phyloP scores from a whole-genome alignment of 2,888 invertebrate genomes.

The Dascillus cervinus region DNA sequence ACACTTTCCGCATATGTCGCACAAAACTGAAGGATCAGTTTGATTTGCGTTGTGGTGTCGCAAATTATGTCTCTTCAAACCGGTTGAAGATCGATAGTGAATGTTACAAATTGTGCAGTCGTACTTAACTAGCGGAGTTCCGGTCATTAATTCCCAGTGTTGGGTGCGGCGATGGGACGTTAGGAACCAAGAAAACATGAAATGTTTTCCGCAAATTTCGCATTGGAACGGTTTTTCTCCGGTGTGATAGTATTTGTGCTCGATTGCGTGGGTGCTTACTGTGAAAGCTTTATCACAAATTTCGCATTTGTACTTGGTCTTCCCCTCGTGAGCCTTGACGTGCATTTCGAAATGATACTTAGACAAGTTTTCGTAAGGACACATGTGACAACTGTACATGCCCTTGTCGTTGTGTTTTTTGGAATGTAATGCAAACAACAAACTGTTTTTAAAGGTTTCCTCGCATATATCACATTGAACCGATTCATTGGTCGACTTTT shows the following conservation, averaged over 20 bases:
- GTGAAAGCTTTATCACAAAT: slow-evolving; percentile 48
- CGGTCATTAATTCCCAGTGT: slow-evolving; percentile 42
- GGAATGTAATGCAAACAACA: slow-evolving; percentile 31
- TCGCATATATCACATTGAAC: slow-evolving; percentile 17
- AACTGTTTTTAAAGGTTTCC: slow-evolving; percentile 14
- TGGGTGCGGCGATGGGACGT: slow-evolving; percentile 18
- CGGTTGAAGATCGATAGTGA: slow-evolving; percentile 36
- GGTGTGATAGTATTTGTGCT: slow-evolving; percentile 5
- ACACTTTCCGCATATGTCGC: slow-evolving; percentile 52
- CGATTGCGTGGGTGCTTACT: slow-evolving; percentile 40
- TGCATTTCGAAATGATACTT: slow-evolving; percentile 33
- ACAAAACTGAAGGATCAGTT: slow-evolving; percentile 37
- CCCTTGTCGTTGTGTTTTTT: slow-evolving; percentile 29
- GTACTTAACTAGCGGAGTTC: slow-evolving; percentile 33
- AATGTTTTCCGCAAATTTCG: slow-evolving; percentile 3
- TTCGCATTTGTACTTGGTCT: slow-evolving; percentile 47
- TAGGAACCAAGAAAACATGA: neutral
- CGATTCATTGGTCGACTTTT: slow-evolving; percentile 5
- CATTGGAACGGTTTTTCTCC: slow-evolving; percentile 4
- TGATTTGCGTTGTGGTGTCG: slow-evolving; percentile 34
- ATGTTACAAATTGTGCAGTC: slow-evolving; percentile 46
- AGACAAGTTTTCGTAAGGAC: slow-evolving; percentile 32
- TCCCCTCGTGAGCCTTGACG: slow-evolving; percentile 34
- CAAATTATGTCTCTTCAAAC: slow-evolving; percentile 39
- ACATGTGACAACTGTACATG: slow-evolving; percentile 32